phyloP scores from a whole-genome alignment of 2,888 invertebrate genomes.

The Siphlonurus alternatus region DNA sequence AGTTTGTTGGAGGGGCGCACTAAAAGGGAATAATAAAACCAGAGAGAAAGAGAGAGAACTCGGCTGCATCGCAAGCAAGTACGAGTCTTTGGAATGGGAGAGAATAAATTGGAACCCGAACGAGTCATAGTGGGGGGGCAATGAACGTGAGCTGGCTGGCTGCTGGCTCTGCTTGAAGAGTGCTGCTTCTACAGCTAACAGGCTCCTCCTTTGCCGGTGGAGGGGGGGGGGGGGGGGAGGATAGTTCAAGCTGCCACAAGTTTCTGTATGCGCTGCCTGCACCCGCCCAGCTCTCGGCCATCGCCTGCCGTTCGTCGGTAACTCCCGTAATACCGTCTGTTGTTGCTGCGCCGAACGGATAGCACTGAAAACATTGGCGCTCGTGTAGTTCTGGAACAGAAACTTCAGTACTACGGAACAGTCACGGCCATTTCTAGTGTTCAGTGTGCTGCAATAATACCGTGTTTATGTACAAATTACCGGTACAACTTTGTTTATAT shows the following conservation, averaged over 20 bases:
- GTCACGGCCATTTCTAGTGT: too few species aligned
- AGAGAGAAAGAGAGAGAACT: background rate
- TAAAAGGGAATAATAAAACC: too few species aligned
- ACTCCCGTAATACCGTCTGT: background rate
- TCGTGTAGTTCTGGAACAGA: background rate
- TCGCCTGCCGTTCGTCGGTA: background rate
- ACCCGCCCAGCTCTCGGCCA: too few species aligned
- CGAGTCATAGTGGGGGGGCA: background rate
- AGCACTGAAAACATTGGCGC: background rate
- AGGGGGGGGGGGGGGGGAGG: background rate
- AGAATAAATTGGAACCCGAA: background rate
- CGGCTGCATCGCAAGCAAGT: background rate
- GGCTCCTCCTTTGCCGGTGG: background rate
- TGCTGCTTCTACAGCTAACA: background rate
- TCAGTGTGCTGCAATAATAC: too few species aligned
- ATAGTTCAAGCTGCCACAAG: background rate
- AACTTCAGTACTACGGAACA: background rate
- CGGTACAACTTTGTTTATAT: too few species aligned
- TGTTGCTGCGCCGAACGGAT: background rate
- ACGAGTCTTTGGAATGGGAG: background rate
- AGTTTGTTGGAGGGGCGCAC: too few species aligned
- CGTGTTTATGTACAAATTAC: too few species aligned
- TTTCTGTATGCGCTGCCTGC: background rate
- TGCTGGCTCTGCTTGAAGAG: background rate
- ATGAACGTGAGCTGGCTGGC: background rate